Evolutionary conservation across 2,888 invertebrate genomes (phyloP), one percentile per base, ranked within the genome.

Genomic region (Dicranocentrus wangi): DNA sequence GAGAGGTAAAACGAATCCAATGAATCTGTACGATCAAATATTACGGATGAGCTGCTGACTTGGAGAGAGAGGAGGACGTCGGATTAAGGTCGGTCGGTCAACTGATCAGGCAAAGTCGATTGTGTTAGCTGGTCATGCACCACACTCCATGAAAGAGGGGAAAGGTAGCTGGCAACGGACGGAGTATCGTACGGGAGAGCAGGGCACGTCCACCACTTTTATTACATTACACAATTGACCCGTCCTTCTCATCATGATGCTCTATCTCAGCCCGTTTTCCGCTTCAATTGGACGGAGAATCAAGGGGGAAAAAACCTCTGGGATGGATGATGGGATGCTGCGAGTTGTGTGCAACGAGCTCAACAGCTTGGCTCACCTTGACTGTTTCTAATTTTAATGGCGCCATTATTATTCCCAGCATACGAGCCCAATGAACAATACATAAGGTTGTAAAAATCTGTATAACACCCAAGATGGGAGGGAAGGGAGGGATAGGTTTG

Each of bases 1-100:
- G n/a, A n/a, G n/a, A n/a, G n/a, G n/a, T n/a, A n/a, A n/a, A 58
- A 32, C 53, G 23, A 70, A 58, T 70, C 70, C 39, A 70, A 70
- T 70, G 58, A 55, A 55, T 70, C 32, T 32, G 21, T 39, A 32
- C 27, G 27, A 71, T 42, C 23, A 71, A 71, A 71, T 71, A 71
- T 71, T 71, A 60, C 19, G 60, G 71, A 71, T 71, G 71, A 71
- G 17, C 25, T 27, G 42, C 27, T 70, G 71, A 60, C 19, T 5
- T 58, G 60, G 60, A 60, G 55, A 70, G 39, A 70, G 70, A 47
- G 42, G n/a, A 27, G 17, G 60, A 58, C 25, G 42, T 39, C 58
- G 23, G 28, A 23, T 25, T 43, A 55, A 55, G 55, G 55, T 55
- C 55, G 55, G 55, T 55, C 55, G 55, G 55, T 55, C 55, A 55